Conservation (phyloP, 1,140 invertebrate species). For the Trachymyrmex septentrionalis region DNA sequence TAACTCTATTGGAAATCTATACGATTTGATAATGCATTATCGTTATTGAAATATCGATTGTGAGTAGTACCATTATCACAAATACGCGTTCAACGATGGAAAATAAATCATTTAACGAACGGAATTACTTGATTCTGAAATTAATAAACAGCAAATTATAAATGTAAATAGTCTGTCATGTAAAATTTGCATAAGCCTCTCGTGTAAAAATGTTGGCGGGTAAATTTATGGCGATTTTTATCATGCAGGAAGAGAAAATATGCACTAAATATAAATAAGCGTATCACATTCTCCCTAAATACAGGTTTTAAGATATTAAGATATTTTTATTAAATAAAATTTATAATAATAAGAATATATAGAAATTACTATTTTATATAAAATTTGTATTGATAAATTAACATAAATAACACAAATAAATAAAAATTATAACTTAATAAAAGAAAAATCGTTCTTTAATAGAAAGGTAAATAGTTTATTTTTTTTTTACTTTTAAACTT, state of each 20-base stretch:
- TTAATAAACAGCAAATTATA: slow-evolving; percentile 53
- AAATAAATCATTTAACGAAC: slow-evolving; percentile 48
- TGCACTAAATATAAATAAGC: slow-evolving; percentile 46
- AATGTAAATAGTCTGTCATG: slow-evolving; percentile 66
- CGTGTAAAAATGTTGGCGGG: slow-evolving; percentile 47
- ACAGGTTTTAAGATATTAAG: not conserved
- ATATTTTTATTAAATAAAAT: slow-evolving; percentile 2
- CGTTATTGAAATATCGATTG: slow-evolving; percentile 48
- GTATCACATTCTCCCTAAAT: not conserved
- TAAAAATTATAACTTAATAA: not conserved
- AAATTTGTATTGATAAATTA: slow-evolving; percentile 23
- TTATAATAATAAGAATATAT: not conserved
- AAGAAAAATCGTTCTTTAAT: not conserved
- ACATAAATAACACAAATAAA: not conserved
- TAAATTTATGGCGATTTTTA: slow-evolving; percentile 61
- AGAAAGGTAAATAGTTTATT: not conserved
- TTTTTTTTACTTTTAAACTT: no score
- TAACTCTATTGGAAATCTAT: not conserved
- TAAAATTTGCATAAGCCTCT: slow-evolving; percentile 62
- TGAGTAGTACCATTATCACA: slow-evolving; percentile 25
- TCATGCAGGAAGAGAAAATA: not conserved
- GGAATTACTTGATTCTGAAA: slow-evolving; percentile 51
- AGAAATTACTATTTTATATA: not conserved
- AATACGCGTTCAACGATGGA: slow-evolving; percentile 25
- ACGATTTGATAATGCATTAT: slow-evolving; percentile 47